phyloP scores from a whole-genome alignment of 2,888 invertebrate species.

The Coelopa pilipes region DNA sequence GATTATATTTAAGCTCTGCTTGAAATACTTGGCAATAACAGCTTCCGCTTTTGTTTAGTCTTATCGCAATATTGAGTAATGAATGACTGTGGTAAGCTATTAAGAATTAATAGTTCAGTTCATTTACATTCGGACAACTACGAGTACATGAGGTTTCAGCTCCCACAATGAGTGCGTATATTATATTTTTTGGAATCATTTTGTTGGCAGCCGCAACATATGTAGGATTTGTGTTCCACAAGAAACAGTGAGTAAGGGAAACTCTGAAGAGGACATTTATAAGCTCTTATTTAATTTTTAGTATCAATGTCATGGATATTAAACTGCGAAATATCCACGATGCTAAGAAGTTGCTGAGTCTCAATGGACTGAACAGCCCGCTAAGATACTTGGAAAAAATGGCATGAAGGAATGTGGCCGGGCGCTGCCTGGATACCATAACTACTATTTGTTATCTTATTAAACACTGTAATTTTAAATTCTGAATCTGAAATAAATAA shows the following conservation, averaged over 20 bases:
- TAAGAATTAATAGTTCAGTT: not conserved
- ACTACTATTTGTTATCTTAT: no score
- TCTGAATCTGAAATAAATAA: constrained; percentile 14
- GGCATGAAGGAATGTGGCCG: constrained; percentile 41
- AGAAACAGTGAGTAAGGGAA: constrained; percentile 48
- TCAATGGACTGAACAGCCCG: constrained; percentile 37
- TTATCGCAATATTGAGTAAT: constrained; percentile 15
- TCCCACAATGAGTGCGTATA: constrained; percentile 31
- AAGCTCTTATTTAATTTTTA: no score
- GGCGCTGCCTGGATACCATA: not conserved
- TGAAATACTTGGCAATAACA: not conserved
- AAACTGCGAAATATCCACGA: constrained; percentile 48
- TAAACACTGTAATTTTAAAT: no score
- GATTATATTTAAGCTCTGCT: not conserved
- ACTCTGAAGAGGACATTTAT: no score
- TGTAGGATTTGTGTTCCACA: constrained; percentile 47
- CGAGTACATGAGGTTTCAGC: constrained; percentile 36
- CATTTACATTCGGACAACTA: not conserved
- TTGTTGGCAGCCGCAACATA: constrained; percentile 45
- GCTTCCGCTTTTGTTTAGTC: constrained; percentile 10
- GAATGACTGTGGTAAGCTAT: not conserved
- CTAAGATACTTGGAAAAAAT: constrained; percentile 51
- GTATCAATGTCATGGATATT: constrained; percentile 50
- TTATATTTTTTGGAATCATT: constrained; percentile 39
- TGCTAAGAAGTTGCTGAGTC: constrained; percentile 46